Base-by-base conservation (phyloP, 2,888 invertebrate genomes). In the Microchrysa polita region DNA sequence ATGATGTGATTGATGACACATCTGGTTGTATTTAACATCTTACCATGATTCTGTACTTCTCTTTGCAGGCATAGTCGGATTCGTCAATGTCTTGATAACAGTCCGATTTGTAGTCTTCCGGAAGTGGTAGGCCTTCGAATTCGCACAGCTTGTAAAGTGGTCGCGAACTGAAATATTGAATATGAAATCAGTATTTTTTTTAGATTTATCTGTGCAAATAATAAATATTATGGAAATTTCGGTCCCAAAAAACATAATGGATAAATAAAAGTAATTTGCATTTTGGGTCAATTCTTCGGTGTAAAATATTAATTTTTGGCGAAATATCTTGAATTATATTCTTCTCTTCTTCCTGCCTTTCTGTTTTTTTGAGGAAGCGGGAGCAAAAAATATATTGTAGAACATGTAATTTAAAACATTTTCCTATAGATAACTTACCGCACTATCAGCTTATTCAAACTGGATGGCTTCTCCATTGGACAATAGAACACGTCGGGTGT, bases 81-180 rank as follows among this genome's bases (percentile, higher is more conserved):
- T 93, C 93, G 82, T 93, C 93, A 18, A 93, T 89, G 82, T 93
- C 92, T 82, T 92, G 90, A 84, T 92, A 93, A 80, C 93, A 93
- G 80, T 93, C 93, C 67, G 91, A 90, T 82, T 91, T 91, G 84
- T 92, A 92, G 79, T 91, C 90, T 77, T 88, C 88, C 0, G 93
- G 93, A 75, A 92, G 82, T 57, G 88, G 87, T 74, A 87, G 87
- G 9, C 92, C 92, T 81, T 91, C 91, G 79, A 88, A 91, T 82
- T 93, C 92, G 80, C 93, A 93, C 4, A 93, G 86, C 81, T 90
- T 91, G 75, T 89, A 89, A 74, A 93, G 82, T 1, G 92, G 90
- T 76, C 89, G 87, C 0, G 91, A 89, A 79, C 88, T 88, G 72
- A 67, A 76, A 59, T 48, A 34, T 7, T 18, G 34, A 61, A 77